A percentile compares a stretch with the other conserved stretches of the same genome.
phyloP scores from a whole-genome alignment of 2,113 vertebrate genomes.

The Ochotona princeps region DNA sequence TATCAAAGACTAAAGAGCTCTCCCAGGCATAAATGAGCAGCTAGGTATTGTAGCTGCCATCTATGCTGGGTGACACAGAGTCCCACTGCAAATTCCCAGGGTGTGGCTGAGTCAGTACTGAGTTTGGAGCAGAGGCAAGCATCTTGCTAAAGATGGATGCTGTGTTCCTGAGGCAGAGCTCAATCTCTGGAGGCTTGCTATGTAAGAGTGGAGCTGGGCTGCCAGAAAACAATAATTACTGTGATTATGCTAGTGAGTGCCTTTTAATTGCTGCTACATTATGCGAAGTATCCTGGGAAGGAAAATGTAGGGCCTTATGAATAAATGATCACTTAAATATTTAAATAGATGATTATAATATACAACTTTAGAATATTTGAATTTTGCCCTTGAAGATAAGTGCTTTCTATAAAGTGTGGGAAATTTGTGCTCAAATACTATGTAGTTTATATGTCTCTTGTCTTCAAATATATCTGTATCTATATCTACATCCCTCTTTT shows the following conservation, averaged over 20 bases:
- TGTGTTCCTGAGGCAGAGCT: neutral
- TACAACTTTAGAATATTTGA: slow-evolving; percentile 48
- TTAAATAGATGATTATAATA: slow-evolving; percentile 67
- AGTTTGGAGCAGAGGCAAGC: neutral
- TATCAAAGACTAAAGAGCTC: slow-evolving; percentile 14
- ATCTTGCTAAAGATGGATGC: neutral
- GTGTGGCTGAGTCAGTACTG: neutral
- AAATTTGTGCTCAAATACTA: neutral
- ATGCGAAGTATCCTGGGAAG: slow-evolving; percentile 51
- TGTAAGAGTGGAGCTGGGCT: neutral
- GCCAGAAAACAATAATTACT: slow-evolving; percentile 53
- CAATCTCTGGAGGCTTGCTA: neutral
- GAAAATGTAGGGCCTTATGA: slow-evolving; percentile 45
- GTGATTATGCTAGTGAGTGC: slow-evolving; percentile 45
- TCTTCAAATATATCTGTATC: neutral
- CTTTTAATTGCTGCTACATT: slow-evolving; percentile 56
- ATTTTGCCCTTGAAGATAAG: slow-evolving; percentile 14
- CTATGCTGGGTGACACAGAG: slow-evolving; percentile 13
- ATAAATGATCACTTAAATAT: slow-evolving; percentile 72
- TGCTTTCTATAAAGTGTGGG: neutral
- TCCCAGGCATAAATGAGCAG: neutral
- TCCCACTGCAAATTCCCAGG: neutral
- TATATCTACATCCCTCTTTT: neutral
- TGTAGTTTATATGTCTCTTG: neutral
- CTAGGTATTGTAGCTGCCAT: neutral